Base-by-base conservation (phyloP, 30 jellyfish, hydroid and myxozoan genomes). In the Aurelia sp. region DNA sequence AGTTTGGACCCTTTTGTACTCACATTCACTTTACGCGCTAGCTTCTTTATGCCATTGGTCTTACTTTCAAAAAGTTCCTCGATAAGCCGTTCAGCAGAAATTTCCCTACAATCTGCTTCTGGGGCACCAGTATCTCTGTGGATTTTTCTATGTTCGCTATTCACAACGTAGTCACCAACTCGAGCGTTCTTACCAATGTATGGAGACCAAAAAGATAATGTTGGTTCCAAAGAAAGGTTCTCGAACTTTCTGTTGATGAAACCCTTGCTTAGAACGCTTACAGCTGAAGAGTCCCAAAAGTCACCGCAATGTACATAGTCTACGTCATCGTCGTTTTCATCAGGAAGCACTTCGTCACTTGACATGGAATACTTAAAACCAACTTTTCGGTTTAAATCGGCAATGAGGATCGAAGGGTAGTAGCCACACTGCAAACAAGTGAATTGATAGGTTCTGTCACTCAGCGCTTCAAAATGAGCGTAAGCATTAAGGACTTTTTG, bases 71-170 rank as follows among this genome's bases (percentile, higher is more conserved):
- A 47, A 6, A 67, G 40, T 61, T 61, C 57, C 21, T 74, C 89
- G 27, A 86, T 20, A 27, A 86, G 73, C 27, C 95, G 76, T 58
- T 86, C 90, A 35, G 66, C 85, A 3, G 84, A 50, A 16, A 73
- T 17, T 33, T 86, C 82, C 20, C 89, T 52, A 33, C 78, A 86
- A 17, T 86, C 89, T 10, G 59, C 53, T 62, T 72, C 95, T 71
- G 73, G 61, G 10, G 64, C 58, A 11, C 75, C 76, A 33, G 72
- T 65, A 59, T 35, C 85, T 17, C 63, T 52, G 44, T 68, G 67
- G 18, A 64, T 50, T 67, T 87, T 87, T 40, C 64, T 75, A 19
- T 63, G 74, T 76, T 87, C 96, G 2, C 80, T 76, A 77, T 87
- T 87, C 53, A 87, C 73, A 2, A 87, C 50, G 60, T 18, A 9